Evolutionary conservation across 2,888 invertebrate genomes (phyloP).

Genomic region (Tridacna crocea): DNA sequence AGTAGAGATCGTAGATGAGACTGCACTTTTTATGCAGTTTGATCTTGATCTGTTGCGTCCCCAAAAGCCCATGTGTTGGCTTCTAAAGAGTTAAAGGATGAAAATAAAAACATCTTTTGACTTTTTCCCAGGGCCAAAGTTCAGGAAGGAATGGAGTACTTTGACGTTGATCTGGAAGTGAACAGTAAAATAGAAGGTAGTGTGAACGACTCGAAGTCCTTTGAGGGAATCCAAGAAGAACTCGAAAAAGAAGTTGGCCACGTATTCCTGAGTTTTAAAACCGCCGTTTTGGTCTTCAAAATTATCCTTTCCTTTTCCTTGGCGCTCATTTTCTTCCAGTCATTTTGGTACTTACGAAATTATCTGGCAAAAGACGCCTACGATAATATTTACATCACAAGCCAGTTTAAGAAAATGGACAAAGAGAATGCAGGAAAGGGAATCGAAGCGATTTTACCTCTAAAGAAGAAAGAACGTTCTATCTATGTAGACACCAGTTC

Average conservation of each 20-base stretch:
- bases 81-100: too few species aligned
- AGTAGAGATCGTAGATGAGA: too few species aligned
- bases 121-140: constrained; percentile 32
- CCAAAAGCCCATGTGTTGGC: too few species aligned
- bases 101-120: too few species aligned
- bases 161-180: constrained; percentile 54
- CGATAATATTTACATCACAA: constrained; percentile 78
- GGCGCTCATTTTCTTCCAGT: constrained; percentile 59
- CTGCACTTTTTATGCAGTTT: too few species aligned
- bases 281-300: constrained; percentile 39
- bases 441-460: constrained; percentile 68
- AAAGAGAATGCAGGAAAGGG: constrained; percentile 54
- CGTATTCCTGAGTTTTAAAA: constrained; percentile 36
- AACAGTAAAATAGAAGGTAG: constrained; percentile 32
- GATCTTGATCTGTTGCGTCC: too few species aligned
- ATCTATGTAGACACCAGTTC: constrained; percentile 71
- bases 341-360: constrained; percentile 63
- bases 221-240: constrained; percentile 49
- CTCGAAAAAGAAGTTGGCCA: constrained; percentile 56
- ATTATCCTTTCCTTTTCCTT: constrained; percentile 58
- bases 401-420: constrained; percentile 69
- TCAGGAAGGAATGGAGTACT: constrained; percentile 33
- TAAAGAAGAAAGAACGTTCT: constrained; percentile 70
- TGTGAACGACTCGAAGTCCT: constrained; percentile 47
- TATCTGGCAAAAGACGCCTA: constrained; percentile 75